A percentile compares a stretch with the other conserved stretches of the same genome.
These are phyloP conservation scores for Dendrocopos noguchii DNA, from an alignment of 2,113 vertebrate genomes.

Conservation along the genomic window DNA sequence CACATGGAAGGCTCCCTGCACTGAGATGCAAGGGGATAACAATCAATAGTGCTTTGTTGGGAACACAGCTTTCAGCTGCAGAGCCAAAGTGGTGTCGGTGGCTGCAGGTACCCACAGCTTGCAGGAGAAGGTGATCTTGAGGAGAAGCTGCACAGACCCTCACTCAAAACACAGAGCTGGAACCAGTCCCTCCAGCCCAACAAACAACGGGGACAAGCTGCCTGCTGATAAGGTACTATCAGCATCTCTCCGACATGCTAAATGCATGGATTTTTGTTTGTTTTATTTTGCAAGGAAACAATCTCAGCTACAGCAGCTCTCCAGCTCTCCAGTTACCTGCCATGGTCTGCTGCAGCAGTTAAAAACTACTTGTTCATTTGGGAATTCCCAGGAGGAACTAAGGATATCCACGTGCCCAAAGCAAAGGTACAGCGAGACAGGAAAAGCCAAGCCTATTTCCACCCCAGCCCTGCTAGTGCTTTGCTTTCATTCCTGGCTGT, in stretches of 20 bases:
- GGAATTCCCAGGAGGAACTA: neutral
- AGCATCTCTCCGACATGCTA: neutral
- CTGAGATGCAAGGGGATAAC: conserved; percentile 35
- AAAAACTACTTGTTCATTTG: neutral
- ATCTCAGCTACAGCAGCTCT: neutral
- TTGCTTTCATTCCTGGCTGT: neutral
- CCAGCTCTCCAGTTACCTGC: neutral
- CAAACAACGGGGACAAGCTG: neutral
- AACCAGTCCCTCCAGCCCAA: neutral
- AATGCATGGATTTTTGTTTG: neutral
- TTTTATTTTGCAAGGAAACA: neutral
- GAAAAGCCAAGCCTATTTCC: neutral
- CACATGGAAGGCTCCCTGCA: neutral
- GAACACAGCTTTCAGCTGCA: neutral
- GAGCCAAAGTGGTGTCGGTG: rapidly evolving
- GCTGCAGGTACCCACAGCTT: rapidly evolving
- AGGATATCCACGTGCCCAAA: neutral
- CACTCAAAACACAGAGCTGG: neutral
- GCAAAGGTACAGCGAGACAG: rapidly evolving
- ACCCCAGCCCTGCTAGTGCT: rapidly evolving
- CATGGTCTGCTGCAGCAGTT: neutral
- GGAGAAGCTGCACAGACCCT: neutral
- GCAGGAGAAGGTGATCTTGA: neutral
- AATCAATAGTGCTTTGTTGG: conserved; percentile 46
- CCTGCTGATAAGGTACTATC: neutral